Evolutionary conservation across 1,140 invertebrate genomes (phyloP), one percentile per base, ranked within the genome.

Genomic region (Adelges cooleyi): DNA sequence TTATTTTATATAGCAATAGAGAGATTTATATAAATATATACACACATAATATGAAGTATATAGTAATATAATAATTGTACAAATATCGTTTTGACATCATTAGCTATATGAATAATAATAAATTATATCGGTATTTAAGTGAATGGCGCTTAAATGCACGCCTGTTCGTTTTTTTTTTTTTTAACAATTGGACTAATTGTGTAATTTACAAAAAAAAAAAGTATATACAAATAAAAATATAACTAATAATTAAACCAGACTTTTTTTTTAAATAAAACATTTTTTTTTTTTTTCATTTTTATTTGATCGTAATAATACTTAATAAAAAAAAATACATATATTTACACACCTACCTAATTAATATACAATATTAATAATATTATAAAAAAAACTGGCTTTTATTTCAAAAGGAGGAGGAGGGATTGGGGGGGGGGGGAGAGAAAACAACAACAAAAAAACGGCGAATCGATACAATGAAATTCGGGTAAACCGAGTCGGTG

Each of bases 231-330:
- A 51, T 51, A 51, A 51, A 29, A 51, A 51, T 36, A 20, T 23
- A 22, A 54, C 38, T 54, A 38, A 54, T 54, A 54, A 38, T 29
- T 54, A 38, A 52, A 23, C 11, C 53, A 56, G 53, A 56, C 53
- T 38, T 38, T 56, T 56, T 56, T 27, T 42, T 51, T 18, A 25
- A 27, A 50, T 5, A 13, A 38, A 38, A 38, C 13, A 38, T 8
- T 8, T 38, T 8, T 13, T 6, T 38, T 13, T 8, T 38, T 13
- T 38, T 6, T 38, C 36, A 13, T 13, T 6, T 13, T 38, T 6
- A 13, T 27, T 27, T 50, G 29, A 50, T 27, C 25, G 29, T 50
- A 25, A 50, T 50, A 50, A 54, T 38, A 20, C 9, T 20, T 10
- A 54, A 54, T 3, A 54, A 40, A 56, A 56, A 42, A 13, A 56